Evolutionary conservation across 2,888 invertebrate species (phyloP).

Genomic region (Pyralis farinalis): DNA sequence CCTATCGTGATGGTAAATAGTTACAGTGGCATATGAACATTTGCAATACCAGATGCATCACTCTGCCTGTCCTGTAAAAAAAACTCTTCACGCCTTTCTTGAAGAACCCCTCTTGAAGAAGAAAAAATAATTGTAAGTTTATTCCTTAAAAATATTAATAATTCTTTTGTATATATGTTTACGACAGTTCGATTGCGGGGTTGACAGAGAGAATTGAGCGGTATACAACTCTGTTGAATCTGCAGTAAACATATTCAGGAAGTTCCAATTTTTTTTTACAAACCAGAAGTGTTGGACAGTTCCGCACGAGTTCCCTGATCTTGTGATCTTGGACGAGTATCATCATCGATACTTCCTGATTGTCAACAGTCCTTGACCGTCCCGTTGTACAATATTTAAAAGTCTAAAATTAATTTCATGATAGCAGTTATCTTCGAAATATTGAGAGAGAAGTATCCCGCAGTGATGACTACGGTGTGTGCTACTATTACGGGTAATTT

Average conservation of each 20-base stretch:
- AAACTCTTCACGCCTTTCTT: no score
- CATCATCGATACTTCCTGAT: constrained; percentile 39
- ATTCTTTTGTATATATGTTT: no score
- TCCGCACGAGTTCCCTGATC: constrained; percentile 41
- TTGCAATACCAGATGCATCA: no score
- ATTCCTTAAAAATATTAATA: no score
- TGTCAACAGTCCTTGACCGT: constrained; percentile 38
- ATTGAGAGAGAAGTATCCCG: constrained; percentile 17
- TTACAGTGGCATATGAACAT: no score
- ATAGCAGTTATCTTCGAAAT: constrained; percentile 44
- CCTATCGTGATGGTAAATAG: no score
- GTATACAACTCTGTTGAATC: no score
- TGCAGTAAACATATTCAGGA: constrained; percentile 8
- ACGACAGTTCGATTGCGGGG: no score
- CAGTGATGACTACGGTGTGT: constrained; percentile 50
- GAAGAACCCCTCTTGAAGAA: no score
- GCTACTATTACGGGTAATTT: constrained; percentile 47
- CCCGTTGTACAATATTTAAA: constrained; percentile 54
- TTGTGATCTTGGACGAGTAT: constrained; percentile 17
- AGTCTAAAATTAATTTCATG: constrained; percentile 49
- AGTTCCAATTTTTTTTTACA: constrained; percentile 11
- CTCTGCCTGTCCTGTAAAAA: no score
- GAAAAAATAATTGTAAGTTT: no score
- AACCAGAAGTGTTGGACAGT: constrained; percentile 25
- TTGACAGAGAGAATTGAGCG: no score